Percentiles rank a stretch among this genome's conserved stretches.
Conservation (phyloP, 1,140 invertebrate genomes). For the Achroia grisella region DNA sequence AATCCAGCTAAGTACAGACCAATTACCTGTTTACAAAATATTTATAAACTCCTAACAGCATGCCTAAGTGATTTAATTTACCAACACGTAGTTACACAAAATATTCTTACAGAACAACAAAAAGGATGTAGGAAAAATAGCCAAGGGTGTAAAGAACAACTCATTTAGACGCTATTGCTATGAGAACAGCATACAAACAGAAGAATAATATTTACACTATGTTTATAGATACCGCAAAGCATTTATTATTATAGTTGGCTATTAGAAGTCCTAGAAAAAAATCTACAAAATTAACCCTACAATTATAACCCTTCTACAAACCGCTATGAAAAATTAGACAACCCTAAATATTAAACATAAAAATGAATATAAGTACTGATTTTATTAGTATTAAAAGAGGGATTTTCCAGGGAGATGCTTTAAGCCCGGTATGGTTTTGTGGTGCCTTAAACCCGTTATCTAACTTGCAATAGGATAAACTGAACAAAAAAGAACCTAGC, state of each 20-base stretch:
- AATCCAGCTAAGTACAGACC: slow-evolving; percentile 7
- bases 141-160: slow-evolving; percentile 1
- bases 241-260: neutral
- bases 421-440: slow-evolving; percentile 20
- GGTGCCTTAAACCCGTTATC: neutral
- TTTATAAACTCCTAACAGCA: slow-evolving; percentile 2
- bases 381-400: slow-evolving; percentile 15
- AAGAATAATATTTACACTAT: neutral
- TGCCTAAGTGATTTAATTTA: slow-evolving; percentile 1
- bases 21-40: slow-evolving; percentile 7
- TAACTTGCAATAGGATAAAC: neutral
- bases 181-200: neutral
- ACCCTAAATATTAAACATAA: neutral
- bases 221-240: neutral
- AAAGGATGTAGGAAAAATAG: neutral
- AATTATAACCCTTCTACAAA: too few species aligned
- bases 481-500: neutral
- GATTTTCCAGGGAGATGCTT: slow-evolving; percentile 21
- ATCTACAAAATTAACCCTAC: too few species aligned
- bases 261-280: neutral
- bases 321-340: neutral
- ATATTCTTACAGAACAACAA: slow-evolving; percentile 1
- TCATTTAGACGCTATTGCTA: neutral
- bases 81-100: neutral
- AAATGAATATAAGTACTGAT: neutral